Base-by-base conservation (phyloP, 2,888 invertebrate species). In the Epistrophe grossulariae region DNA sequence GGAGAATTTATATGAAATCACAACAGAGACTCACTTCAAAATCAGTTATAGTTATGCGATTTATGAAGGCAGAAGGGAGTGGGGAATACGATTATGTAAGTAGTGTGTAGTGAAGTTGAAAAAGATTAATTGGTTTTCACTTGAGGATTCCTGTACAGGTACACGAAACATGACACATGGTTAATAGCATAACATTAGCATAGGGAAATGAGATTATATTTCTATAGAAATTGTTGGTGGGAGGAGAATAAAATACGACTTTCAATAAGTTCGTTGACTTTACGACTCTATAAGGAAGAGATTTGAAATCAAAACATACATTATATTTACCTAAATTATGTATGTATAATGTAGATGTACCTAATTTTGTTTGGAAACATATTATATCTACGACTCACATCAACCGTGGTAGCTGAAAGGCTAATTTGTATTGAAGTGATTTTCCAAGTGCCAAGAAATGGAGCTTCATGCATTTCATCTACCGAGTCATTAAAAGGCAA, bases 1-100 rank as follows among this genome's bases (percentile, higher is more conserved):
- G 38, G 6, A 19, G 40, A 15, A n/a, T n/a, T 55, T 55, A 40
- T 55, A 40, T 40, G 24, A 24, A 40, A 82, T 82, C 71, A 35
- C 28, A 79, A 78, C 19, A 45, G 43, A 60, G 45, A 60, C 13
- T 31, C 35, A 43, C 24, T 66, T 48, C 24, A 59, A 35, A 70
- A 70, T 55, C n/a, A 52, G 38, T 40, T 55, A 55, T 40, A 70
- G 70, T 70, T 70, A 70, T 70, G 70, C 15, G 28, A 70, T 70
- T 68, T 70, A 55, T 70, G 52, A 24, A 2, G 5, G 40, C 0
- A 13, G 13, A 5, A 1, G 43, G 10, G 9, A 1, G 40, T 2
- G 11, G n/a, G 7, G 35, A 13, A 31, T 31, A 38, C 17, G 2
- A 19, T 35, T 52, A 48, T 48, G 45, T 17, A 48, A 66, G 8